Evolutionary conservation across 1,140 invertebrate species (phyloP).

Genomic region (Drosophila baimaii): DNA sequence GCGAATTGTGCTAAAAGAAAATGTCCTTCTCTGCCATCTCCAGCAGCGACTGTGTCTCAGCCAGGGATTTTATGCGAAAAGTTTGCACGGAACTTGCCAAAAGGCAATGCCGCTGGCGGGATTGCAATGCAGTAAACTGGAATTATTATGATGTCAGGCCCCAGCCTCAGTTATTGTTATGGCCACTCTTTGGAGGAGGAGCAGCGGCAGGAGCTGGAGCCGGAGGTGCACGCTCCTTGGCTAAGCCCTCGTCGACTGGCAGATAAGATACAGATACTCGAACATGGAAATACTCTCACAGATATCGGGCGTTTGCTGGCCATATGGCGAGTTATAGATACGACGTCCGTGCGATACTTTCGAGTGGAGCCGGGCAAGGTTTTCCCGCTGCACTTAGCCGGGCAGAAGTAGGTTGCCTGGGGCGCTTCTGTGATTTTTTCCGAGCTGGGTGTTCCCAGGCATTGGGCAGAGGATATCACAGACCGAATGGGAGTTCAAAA

Average conservation of each 20-base stretch:
- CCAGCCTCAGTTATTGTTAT: slow-evolving; percentile 54
- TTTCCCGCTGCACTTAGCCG: slow-evolving; percentile 56
- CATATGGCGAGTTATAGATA: slow-evolving; percentile 71
- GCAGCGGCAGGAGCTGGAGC: background rate
- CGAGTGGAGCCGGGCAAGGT: slow-evolving; percentile 62
- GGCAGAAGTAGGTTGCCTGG: slow-evolving; percentile 34
- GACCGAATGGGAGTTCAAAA: background rate
- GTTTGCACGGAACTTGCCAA: slow-evolving; percentile 63
- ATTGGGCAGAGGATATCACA: background rate
- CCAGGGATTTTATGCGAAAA: slow-evolving; percentile 77
- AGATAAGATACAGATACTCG: slow-evolving; percentile 54
- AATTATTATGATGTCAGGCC: slow-evolving; percentile 56
- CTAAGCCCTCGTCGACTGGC: slow-evolving; percentile 42
- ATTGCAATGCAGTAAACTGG: slow-evolving; percentile 52
- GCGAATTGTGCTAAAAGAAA: slow-evolving; percentile 81
- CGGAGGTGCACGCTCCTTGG: slow-evolving; percentile 42
- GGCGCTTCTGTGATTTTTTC: slow-evolving; percentile 2
- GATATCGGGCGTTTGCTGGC: slow-evolving; percentile 60
- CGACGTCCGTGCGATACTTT: slow-evolving; percentile 63
- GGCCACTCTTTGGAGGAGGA: slow-evolving; percentile 8
- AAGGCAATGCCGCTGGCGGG: slow-evolving; percentile 29
- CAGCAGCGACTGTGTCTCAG: slow-evolving; percentile 25
- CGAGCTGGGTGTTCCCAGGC: background rate
- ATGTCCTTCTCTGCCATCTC: slow-evolving; percentile 59
- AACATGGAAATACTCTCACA: slow-evolving; percentile 72